Evolutionary conservation across 2,888 invertebrate species (phyloP).

Genomic region (Polymixis lichenea): DNA sequence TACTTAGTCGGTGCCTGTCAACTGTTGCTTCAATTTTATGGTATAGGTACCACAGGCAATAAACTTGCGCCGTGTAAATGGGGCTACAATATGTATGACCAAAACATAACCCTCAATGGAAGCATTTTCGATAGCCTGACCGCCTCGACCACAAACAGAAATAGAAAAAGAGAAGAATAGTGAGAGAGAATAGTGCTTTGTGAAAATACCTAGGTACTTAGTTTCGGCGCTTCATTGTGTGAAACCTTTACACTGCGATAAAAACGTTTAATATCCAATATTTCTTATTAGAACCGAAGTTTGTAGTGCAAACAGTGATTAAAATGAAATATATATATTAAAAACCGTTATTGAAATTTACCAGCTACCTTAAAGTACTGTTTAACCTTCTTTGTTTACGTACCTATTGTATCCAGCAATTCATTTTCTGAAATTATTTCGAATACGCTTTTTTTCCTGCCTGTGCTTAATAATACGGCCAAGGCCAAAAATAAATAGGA

Average conservation of each 20-base stretch:
- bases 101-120: not conserved
- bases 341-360: slow-evolving; percentile 16
- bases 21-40: too few relatives aligned
- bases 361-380: not conserved
- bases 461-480: not conserved
- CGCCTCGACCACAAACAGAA: not conserved
- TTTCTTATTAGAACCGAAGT: not conserved
- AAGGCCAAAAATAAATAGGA: not conserved
- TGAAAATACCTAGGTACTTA: not conserved
- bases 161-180: not conserved
- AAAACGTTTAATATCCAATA: not conserved
- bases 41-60: too few relatives aligned
- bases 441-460: not conserved
- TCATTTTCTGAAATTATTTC: not conserved
- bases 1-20: too few relatives aligned
- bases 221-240: not conserved
- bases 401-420: too few relatives aligned
- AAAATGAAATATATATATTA: slow-evolving; percentile 22
- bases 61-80: too few relatives aligned
- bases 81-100: too few relatives aligned
- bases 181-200: not conserved
- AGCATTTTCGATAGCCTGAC: too few relatives aligned
- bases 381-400: not conserved
- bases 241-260: not conserved
- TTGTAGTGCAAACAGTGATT: slow-evolving; percentile 16